phyloP scores from a whole-genome alignment of 2,888 invertebrate genomes.

The Iphiclides podalirius region DNA sequence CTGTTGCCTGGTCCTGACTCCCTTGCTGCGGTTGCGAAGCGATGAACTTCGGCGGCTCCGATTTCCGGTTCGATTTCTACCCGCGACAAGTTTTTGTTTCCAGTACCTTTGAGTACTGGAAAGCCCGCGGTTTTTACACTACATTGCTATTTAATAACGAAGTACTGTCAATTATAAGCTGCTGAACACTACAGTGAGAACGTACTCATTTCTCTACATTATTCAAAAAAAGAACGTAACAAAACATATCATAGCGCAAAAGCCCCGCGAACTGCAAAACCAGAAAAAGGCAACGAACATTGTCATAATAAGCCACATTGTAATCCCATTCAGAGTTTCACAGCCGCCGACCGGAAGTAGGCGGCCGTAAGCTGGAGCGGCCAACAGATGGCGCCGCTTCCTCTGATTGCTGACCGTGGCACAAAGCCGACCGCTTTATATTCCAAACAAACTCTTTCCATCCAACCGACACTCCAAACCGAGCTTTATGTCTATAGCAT shows the following conservation, averaged over 20 bases:
- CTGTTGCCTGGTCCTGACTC: too few species aligned
- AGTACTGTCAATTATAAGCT: too few species aligned
- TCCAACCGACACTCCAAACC: conserved; percentile 24
- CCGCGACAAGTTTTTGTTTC: too few species aligned
- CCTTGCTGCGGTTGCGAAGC: too few species aligned
- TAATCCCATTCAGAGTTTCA: conserved; percentile 64
- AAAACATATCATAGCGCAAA: background rate
- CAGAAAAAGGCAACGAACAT: conserved; percentile 29
- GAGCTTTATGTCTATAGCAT: conserved; percentile 28
- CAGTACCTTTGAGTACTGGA: too few species aligned
- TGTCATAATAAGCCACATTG: conserved; percentile 62
- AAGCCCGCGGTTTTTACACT: too few species aligned
- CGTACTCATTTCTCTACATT: background rate
- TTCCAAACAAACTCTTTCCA: conserved; percentile 32
- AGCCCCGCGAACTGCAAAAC: conserved; percentile 10
- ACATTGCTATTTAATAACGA: too few species aligned
- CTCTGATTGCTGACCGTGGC: conserved; percentile 72
- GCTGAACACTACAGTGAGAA: too few species aligned
- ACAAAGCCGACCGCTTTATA: conserved; percentile 62
- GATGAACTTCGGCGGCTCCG: too few species aligned
- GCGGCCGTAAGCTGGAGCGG: conserved; percentile 54
- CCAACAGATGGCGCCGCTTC: conserved; percentile 67
- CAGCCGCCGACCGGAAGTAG: conserved; percentile 58
- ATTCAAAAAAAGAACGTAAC: background rate
- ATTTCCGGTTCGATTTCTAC: too few species aligned